Evolutionary conservation across 2,888 invertebrate species (phyloP), one percentile per base, ranked within the genome.

Genomic region (Blastobasis adustella): DNA sequence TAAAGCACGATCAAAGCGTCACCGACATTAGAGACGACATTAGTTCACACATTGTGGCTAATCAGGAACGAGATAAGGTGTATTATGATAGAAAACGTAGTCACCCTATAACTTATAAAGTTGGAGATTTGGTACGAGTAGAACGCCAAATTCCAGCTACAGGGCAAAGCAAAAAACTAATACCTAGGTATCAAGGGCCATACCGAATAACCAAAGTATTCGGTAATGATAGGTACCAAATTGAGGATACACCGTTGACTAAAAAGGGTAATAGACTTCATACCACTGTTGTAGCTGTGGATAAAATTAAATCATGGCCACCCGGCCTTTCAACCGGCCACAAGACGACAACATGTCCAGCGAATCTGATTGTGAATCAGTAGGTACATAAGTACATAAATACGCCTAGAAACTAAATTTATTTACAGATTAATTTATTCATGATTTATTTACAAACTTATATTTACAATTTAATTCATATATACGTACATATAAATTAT

Each of bases 121-220:
- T 42, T n/a, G 42, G 9, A 5, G 42, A 42, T 9, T 9, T 42
- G 6, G 9, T 42, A n/a, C 6, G 42, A 5, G 5, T 42, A 7
- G 42, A 42, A 8, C 9, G 42, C n/a, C n/a, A 42, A 8, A 8
- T 42, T 7, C 42, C 42, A 7, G 9, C 42, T 7, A n/a, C 9
- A 7, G 42, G 42, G 6, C 6, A 42, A 42, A 42, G 42, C 42
- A 42, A 10, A 42, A 52, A 54, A 47, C 41, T 52, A 45, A 46
- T 54, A 46, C 53, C 50, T 46, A 53, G 54, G 47, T 51, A 36
- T 37, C 48, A 49, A 10, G 50, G 50, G n/a, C 45, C 49, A 10
- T 46, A 50, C 38, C 7, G 50, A 45, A 47, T 47, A 6, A 39
- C 40, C 23, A 41, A 42, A 43, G n/a, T 49, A 6, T 37, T 36